These are phyloP conservation scores for Abramis brama DNA, from an alignment of 2,113 vertebrate genomes.

Conservation along the genomic window DNA sequence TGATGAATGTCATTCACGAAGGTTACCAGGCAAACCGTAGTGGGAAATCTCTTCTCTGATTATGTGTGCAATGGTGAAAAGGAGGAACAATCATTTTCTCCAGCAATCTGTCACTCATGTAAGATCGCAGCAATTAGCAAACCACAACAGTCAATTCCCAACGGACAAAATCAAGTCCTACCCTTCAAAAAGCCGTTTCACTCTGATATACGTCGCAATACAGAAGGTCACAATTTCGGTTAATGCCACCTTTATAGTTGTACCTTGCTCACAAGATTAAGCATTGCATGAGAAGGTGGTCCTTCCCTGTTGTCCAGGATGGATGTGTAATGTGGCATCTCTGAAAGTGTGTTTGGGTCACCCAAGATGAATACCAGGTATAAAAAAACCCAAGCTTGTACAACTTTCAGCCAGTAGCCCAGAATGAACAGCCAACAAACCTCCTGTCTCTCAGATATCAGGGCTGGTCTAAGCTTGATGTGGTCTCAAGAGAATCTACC, in stretches of 20 bases:
- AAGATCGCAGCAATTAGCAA: neutral
- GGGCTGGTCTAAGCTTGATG: slow-evolving; percentile 44
- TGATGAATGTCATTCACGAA: too few relatives aligned
- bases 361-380: neutral
- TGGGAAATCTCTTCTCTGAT: too few relatives aligned
- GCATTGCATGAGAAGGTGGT: neutral
- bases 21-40: too few relatives aligned
- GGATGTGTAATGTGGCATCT: neutral
- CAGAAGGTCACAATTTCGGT: neutral
- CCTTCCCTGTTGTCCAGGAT: too few relatives aligned
- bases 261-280: neutral
- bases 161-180: neutral
- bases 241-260: neutral
- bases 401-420: neutral
- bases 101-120: neutral
- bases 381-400: neutral
- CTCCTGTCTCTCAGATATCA: slow-evolving; percentile 20
- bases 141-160: neutral
- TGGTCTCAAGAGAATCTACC: slow-evolving; percentile 64
- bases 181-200: neutral
- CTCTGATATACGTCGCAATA: neutral
- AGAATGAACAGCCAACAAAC: slow-evolving; percentile 5
- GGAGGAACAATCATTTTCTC: too few relatives aligned
- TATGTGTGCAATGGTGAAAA: too few relatives aligned
- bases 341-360: neutral